phyloP scores from a whole-genome alignment of 2,888 invertebrate species.

The Minunthozetes semirufus region DNA sequence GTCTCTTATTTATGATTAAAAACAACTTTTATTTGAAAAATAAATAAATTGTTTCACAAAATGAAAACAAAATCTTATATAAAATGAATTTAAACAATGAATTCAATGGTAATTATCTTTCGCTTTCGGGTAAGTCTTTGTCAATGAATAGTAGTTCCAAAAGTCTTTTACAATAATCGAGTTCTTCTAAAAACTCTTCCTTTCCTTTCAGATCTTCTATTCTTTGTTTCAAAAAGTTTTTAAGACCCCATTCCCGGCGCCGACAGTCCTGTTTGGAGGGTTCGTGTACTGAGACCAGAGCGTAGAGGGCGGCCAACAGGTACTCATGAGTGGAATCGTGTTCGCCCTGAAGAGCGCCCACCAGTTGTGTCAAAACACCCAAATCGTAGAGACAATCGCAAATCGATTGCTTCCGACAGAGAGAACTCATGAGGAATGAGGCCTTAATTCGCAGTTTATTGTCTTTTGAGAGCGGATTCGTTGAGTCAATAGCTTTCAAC shows the following conservation, averaged over 20 bases:
- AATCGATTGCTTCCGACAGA: slow-evolving; percentile 54
- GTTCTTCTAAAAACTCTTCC: slow-evolving; percentile 50
- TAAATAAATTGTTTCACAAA: neutral
- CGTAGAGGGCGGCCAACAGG: slow-evolving; percentile 52
- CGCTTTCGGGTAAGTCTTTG: neutral
- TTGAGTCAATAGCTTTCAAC: slow-evolving; percentile 54
- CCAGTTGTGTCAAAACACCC: slow-evolving; percentile 49
- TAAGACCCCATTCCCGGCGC: slow-evolving; percentile 50
- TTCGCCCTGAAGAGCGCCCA: slow-evolving; percentile 46
- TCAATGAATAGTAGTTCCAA: slow-evolving; percentile 38
- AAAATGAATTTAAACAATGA: neutral
- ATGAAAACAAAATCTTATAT: neutral
- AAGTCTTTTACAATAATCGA: slow-evolving; percentile 44
- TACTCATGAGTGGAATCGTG: slow-evolving; percentile 53
- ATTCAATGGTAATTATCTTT: neutral
- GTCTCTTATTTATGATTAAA: no score
- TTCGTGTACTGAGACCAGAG: slow-evolving; percentile 51
- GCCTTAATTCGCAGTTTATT: slow-evolving; percentile 62
- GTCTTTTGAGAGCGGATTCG: slow-evolving; percentile 49
- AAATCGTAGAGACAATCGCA: slow-evolving; percentile 49
- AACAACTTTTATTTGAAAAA: no score
- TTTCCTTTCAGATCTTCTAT: slow-evolving; percentile 49
- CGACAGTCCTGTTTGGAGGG: slow-evolving; percentile 50
- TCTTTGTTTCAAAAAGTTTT: slow-evolving; percentile 49
- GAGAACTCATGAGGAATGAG: slow-evolving; percentile 61